A percentile compares a stretch with the other conserved stretches of the same genome.
Conservation (phyloP, 2,797 vertebrate genomes). For the Megalops cyprinoides region DNA sequence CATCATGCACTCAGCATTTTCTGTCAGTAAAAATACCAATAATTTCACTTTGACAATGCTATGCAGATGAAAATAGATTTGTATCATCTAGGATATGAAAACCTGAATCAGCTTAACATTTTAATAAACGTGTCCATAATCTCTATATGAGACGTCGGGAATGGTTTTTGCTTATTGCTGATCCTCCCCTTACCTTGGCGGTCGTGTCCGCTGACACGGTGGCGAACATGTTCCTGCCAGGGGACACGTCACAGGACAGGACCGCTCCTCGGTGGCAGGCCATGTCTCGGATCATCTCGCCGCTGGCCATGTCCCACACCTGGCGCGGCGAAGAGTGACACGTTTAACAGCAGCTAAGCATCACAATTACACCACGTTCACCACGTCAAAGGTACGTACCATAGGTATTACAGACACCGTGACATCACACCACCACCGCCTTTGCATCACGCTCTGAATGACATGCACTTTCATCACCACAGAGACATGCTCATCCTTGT, state of each 20-base stretch:
- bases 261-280: slow-evolving; percentile 83
- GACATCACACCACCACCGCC: too few species aligned
- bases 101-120: too few species aligned
- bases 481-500: too few species aligned
- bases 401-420: too few species aligned
- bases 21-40: too few species aligned
- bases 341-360: background rate
- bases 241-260: slow-evolving; percentile 86
- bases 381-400: too few species aligned
- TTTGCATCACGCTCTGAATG: background rate
- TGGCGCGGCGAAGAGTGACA: slow-evolving; percentile 52
- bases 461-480: background rate
- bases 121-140: too few species aligned
- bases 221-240: slow-evolving; percentile 79
- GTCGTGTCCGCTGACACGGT: slow-evolving; percentile 90
- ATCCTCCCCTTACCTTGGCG: slow-evolving; percentile 80
- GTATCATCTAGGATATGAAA: too few species aligned
- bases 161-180: background rate
- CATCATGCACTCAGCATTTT: background rate
- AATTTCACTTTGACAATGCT: too few species aligned
- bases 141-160: too few species aligned
- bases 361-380: background rate
- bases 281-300: slow-evolving; percentile 78
- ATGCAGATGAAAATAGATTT: too few species aligned
- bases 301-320: slow-evolving; percentile 84